Evolutionary conservation across 2,888 invertebrate genomes (phyloP), one percentile per base, ranked within the genome.

Genomic region (Marronus borbonicus): DNA sequence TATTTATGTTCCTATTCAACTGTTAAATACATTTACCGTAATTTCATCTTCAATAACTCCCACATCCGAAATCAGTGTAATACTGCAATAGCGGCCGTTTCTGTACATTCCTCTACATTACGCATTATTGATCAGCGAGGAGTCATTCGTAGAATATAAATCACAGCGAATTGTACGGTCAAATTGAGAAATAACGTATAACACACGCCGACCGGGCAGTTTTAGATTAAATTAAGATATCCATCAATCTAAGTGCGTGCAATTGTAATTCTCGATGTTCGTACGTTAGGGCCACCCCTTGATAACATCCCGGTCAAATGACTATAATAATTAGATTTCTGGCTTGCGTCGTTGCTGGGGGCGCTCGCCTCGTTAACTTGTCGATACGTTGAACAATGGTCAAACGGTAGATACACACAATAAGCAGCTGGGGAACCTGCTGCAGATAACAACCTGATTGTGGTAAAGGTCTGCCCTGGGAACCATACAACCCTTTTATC

Each of bases 361-460:
- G 81, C 82, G 80, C 80, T 70, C 70, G 83, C 81, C 86, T 86
- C 86, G 86, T 87, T 87, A 86, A 86, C 84, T 86, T 86, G 86
- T 86, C 86, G 86, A 86, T 86, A 84, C 83, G 85, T 82, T 84
- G 83, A 86, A 87, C 87, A 87, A 87, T 86, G 86, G 86, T 85
- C 85, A 85, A 83, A 76, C 72, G 76, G 76, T 84, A 83, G 82
- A 83, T 58, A 72, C 72, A 58, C 58, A 80, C 81, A 81, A 81
- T 81, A 81, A 81, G 81, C 81, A 81, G 80, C 78, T 80, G 75
- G 80, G 78, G 77, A 79, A 76, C 79, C 80, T 79, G 84, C 68
- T 86, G 84, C 58, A 86, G 87, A 87, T 87, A 87, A 86, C 85
- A 84, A 81, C 84, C 83, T 83, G 86, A 86, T 86, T 85, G 84